Evolutionary conservation across 2,797 vertebrate species (phyloP), one percentile per base, ranked within the genome.

Genomic region (Myotis planiceps): DNA sequence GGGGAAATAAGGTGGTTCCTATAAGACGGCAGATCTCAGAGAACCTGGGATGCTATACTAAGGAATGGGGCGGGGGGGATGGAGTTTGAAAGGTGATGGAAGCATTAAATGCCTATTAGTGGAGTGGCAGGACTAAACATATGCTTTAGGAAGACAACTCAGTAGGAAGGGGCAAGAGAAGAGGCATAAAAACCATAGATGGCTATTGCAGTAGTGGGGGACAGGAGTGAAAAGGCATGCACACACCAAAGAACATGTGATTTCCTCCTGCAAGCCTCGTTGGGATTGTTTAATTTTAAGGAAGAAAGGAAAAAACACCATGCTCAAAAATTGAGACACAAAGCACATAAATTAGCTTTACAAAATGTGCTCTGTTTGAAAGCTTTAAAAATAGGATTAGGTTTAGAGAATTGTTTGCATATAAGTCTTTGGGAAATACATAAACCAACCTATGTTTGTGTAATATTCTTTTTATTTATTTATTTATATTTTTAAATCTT

Each of bases 341-440:
- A 66, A 76, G 55, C 47, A 91, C 18, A 85, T 76, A 81, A 89
- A 39, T 84, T 92, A 83, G 18, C 14, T 89, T 88, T 85, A 71
- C 32, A 84, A 80, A 95, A 72, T 60, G 5, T 76, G n/a, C 25
- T 74, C 9, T 55, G 15, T 63, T n/a, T n/a, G 55, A 91, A 71
- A 93, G 21, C 53, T 89, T 84, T 87, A 47, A 58, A 96, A 82
- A 86, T 71, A 49, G 23, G 39, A 60, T 72, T 94, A 65, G 42
- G 42, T 60, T 84, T 91, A 49, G 19, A 71, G 25, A 91, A 47
- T 66, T 37, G 58, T 96, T 94, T 89, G 1, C 27, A 60, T 4
- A 10, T 37, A 78, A 76, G 55, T 94, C 29, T 92, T 71, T 55
- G 66, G 18, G 45, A 89, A 47, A 34, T 55, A 42, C 0, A 6